A percentile compares a stretch with the other conserved stretches of the same genome.
Evolutionary conservation across 1,140 invertebrate genomes (phyloP).

Genomic region (Hyles vespertilio): DNA sequence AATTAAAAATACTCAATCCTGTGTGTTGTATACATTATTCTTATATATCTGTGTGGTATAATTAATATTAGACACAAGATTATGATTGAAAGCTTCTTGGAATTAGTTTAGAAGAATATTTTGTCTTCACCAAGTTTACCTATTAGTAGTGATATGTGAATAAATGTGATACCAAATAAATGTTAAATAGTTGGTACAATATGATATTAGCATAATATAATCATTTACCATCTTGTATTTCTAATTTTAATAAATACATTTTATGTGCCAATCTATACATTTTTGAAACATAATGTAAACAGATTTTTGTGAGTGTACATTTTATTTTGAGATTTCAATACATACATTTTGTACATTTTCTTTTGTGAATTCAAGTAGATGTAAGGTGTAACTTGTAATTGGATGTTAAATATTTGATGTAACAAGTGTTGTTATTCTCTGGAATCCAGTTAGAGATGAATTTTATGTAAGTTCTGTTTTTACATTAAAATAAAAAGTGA

Average conservation of each 20-base stretch:
- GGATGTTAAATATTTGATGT: slow-evolving; percentile 42
- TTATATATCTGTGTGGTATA: too few species aligned
- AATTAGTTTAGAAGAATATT: too few species aligned
- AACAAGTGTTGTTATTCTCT: slow-evolving; percentile 41
- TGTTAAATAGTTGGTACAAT: slow-evolving; percentile 20
- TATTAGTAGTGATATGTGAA: slow-evolving; percentile 7
- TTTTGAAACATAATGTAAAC: neutral
- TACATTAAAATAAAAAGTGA: slow-evolving; percentile 59
- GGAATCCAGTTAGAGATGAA: slow-evolving; percentile 40
- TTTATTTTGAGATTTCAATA: slow-evolving; percentile 2
- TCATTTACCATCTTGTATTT: slow-evolving; percentile 16
- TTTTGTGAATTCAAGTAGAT: slow-evolving; percentile 2
- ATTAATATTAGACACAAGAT: too few species aligned
- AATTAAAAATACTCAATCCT: too few species aligned
- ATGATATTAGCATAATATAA: slow-evolving; percentile 12
- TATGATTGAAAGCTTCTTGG: too few species aligned
- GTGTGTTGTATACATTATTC: too few species aligned
- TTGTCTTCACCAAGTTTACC: neutral
- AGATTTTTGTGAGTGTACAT: neutral
- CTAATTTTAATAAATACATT: slow-evolving; percentile 17
- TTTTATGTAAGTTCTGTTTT: slow-evolving; percentile 61
- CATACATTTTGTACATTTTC: neutral
- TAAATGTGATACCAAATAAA: slow-evolving; percentile 24
- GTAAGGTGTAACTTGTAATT: slow-evolving; percentile 19
- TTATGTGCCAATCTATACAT: slow-evolving; percentile 40